These are phyloP conservation scores for Hyles lineata DNA, from an alignment of 2,888 invertebrate genomes.

Conservation along the genomic window DNA sequence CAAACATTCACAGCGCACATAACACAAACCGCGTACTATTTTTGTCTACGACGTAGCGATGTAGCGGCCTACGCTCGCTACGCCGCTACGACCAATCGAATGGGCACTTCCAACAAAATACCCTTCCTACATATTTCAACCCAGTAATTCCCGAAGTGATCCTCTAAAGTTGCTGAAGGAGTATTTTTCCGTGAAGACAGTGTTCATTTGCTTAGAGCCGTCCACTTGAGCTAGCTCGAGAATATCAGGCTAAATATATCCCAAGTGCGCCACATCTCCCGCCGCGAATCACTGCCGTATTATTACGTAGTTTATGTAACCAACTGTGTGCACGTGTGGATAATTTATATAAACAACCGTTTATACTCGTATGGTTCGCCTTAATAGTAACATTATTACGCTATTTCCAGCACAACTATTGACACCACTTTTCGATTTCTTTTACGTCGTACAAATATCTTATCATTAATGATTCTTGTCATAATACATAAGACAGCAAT, in stretches of 20 bases:
- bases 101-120: background rate
- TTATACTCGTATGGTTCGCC: background rate
- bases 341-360: slow-evolving; percentile 1
- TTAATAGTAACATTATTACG: background rate
- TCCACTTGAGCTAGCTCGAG: background rate
- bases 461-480: no score
- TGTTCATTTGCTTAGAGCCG: background rate
- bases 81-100: background rate
- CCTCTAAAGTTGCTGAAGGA: background rate
- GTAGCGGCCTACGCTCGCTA: slow-evolving; percentile 15
- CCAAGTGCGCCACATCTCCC: background rate
- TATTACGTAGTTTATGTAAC: background rate
- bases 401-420: background rate
- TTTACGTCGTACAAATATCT: no score
- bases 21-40: background rate
- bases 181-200: background rate
- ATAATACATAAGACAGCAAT: no score
- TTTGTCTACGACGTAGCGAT: slow-evolving; percentile 14
- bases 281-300: background rate
- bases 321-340: background rate
- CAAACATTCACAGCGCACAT: background rate
- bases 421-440: no score
- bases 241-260: background rate
- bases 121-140: slow-evolving; percentile 6
- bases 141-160: background rate